Evolutionary conservation across 2,888 invertebrate genomes (phyloP), one percentile per base, ranked within the genome.

Genomic region (Drosophila kanekoi): DNA sequence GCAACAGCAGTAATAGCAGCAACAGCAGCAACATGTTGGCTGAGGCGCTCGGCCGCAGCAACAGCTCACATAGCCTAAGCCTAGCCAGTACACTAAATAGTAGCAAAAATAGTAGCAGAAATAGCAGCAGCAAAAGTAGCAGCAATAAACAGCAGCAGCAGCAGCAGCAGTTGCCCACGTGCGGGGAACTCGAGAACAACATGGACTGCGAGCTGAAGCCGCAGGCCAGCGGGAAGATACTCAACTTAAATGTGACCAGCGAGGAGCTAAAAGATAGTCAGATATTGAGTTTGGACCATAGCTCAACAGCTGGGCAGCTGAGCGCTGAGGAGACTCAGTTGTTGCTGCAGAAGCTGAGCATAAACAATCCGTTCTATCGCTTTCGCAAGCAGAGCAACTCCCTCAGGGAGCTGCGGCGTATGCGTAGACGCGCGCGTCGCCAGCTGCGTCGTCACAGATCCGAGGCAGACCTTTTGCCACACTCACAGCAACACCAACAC

Each of bases 341-440:
- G 47, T 57, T 92, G 43, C 67, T 91, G 47, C 87, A 89, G 47
- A 90, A 86, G 64, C 70, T 92, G n/a, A 89, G 89, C 64, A 89
- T 91, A 14, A 91, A 91, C 58, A 91, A 91, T 87, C 92, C 91
- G 0, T 91, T 91, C 70, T 92, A 91, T 82, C 82, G 90, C 66
- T 91, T 91, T 75, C 89, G 90, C 75, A 91, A 92, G 65, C 91
- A 91, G 62, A 92, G 92, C 59, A 79, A 88, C 45, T 91, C 91
- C 9, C 69, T 91, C 28, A 89, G 87, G 49, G 86, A 89, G 65
- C 74, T 84, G 56, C 66, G 73, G n/a, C 80, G 75, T 10, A n/a
- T 54, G 53, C 72, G 72, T 1, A 65, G 65, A 8, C 66, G 56
- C 28, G 74, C 78, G 47, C 79, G 90, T 28, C 85, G 81, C 14